Evolutionary conservation across 2,797 vertebrate species (phyloP).

Genomic region (Heliangelus exortis): DNA sequence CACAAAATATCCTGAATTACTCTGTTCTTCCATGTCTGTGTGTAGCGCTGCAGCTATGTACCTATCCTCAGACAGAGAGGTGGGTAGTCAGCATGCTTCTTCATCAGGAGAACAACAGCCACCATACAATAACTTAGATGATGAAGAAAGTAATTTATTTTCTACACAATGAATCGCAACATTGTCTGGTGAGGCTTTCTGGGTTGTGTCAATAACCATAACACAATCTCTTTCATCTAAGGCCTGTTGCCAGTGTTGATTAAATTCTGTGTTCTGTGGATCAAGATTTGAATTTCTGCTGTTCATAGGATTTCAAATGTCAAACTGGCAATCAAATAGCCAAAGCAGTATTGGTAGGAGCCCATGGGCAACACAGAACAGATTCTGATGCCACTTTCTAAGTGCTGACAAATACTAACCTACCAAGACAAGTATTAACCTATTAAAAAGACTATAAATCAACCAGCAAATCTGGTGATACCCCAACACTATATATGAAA

Average conservation of each 20-base stretch:
- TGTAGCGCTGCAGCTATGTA: not conserved
- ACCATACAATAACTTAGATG: not conserved
- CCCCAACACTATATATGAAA: not conserved
- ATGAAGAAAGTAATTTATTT: not conserved
- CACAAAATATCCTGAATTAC: not conserved
- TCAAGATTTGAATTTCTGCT: not conserved
- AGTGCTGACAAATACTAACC: slow-evolving; percentile 33
- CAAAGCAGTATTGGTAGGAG: slow-evolving; percentile 2
- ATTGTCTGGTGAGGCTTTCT: not conserved
- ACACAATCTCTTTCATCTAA: not conserved
- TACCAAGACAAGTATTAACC: slow-evolving; percentile 49
- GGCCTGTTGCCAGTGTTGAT: not conserved
- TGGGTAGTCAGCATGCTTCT: not conserved
- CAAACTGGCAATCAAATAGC: not conserved
- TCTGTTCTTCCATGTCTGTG: not conserved
- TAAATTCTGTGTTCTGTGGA: not conserved
- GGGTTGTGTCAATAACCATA: not conserved
- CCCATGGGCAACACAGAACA: slow-evolving; percentile 35
- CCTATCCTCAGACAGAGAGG: not conserved
- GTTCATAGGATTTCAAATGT: not conserved
- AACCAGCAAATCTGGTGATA: slow-evolving; percentile 38
- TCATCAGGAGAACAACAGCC: not conserved
- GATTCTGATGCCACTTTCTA: slow-evolving; percentile 43
- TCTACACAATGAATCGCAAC: not conserved
- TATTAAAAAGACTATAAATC: slow-evolving; percentile 13